phyloP scores from a whole-genome alignment of 2,113 vertebrate species.

The Neotoma lepida region DNA sequence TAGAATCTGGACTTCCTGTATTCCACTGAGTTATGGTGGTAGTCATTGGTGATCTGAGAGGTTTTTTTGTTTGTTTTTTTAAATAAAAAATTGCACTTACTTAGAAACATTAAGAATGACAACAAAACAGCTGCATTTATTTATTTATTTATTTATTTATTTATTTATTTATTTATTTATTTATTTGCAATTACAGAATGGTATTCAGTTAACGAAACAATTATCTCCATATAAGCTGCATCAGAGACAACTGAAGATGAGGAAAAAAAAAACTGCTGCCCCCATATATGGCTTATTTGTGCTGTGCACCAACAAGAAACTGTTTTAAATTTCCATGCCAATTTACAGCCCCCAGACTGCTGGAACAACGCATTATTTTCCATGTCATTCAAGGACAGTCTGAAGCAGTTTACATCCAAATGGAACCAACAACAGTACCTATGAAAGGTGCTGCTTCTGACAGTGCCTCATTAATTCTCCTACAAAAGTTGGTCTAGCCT shows the following conservation, averaged over 20 bases:
- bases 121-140: slow-evolving; percentile 90
- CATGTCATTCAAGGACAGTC: background rate
- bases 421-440: background rate
- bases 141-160: background rate
- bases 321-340: slow-evolving; percentile 89
- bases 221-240: no score
- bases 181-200: no score
- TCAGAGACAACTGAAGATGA: no score
- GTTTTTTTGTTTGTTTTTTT: background rate
- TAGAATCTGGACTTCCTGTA: background rate
- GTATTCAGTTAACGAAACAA: no score
- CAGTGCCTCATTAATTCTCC: background rate
- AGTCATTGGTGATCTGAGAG: background rate
- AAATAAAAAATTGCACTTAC: slow-evolving; percentile 84
- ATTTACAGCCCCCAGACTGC: slow-evolving; percentile 88
- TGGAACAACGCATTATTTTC: background rate
- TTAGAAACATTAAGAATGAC: slow-evolving; percentile 98
- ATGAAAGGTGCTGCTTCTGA: background rate
- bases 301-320: slow-evolving; percentile 92
- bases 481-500: background rate
- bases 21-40: background rate
- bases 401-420: background rate
- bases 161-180: slow-evolving; percentile 40
- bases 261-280: no score
- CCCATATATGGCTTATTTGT: slow-evolving; percentile 91